Base-by-base conservation (phyloP, 1,140 invertebrate species). In the Cyclina sinensis region DNA sequence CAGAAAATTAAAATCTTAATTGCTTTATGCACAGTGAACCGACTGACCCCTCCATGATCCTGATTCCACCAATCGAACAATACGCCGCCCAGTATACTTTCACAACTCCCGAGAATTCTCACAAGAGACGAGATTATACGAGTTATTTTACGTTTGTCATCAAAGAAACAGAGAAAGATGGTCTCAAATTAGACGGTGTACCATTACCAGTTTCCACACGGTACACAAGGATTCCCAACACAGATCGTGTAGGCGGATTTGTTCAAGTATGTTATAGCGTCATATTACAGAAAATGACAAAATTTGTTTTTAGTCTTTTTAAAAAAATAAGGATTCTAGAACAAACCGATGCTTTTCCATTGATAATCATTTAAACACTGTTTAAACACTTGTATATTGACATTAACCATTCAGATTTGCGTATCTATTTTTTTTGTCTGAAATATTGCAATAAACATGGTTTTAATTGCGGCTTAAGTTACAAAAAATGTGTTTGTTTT, bases 51-150 rank as follows among this genome's bases (percentile, higher is more conserved):
- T 85, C 90, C 35, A 90, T 93, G 89, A 87, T 89, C 18, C 48
- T 90, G 21, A 68, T 93, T 16, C 76, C 88, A 16, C 90, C 92
- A n/a, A 76, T 89, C 1, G 86, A 90, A 46, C 92, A 91, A 74
- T 93, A 81, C 62, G 89, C 86, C 27, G 86, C 90, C 9, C 90
- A 91, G 39, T 93, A 93, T 84, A 92, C 91, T 0, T 93, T 91
- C 74, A 82, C 90, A 24, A 92, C 92, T 27, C 86, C 91, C 12
- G 70, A 91, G 74, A 81, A 89, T 65, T 79, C 84, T 11, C 16
- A 51, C 5, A 80, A 81, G 37, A 81, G 27, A 0, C 86, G 86
- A 48, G 83, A 88, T n/a, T 92, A 88, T 74, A 82, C 27, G 54
- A 91, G 89, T 88, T 91, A 88, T 54, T 84, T 92, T 35, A 87